phyloP scores from a whole-genome alignment of 2,888 invertebrate genomes.

The Prosapia bicincta region DNA sequence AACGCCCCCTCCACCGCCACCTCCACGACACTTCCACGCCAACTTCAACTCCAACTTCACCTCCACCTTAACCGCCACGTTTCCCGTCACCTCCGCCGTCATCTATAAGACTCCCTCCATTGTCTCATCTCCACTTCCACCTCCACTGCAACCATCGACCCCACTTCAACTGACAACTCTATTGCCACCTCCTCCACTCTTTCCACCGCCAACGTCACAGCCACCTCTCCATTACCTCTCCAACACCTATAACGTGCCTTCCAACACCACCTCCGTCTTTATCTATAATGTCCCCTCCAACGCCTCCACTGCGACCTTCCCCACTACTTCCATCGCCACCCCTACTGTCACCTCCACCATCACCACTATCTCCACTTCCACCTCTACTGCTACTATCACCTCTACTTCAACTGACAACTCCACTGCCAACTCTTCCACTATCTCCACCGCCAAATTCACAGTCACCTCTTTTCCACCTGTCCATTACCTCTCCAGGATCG shows the following conservation, averaged over 20 bases:
- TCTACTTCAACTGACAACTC: background rate
- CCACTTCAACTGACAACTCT: too few species aligned
- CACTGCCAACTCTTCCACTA: background rate
- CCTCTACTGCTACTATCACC: background rate
- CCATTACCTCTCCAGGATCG: background rate
- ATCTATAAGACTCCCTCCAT: too few species aligned
- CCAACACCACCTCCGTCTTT: background rate
- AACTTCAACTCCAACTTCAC: too few species aligned
- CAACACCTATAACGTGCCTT: too few species aligned
- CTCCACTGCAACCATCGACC: too few species aligned
- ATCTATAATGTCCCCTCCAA: background rate
- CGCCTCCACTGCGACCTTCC: background rate
- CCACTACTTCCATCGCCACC: background rate
- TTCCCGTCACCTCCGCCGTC: too few species aligned
- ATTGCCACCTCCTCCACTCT: background rate
- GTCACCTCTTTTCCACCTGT: background rate
- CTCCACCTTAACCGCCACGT: too few species aligned
- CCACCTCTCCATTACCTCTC: background rate
- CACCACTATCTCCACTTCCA: background rate
- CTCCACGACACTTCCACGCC: too few species aligned
- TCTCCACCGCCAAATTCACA: conserved; percentile 4
- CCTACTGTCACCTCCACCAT: background rate
- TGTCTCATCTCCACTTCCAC: too few species aligned
- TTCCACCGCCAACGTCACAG: background rate
- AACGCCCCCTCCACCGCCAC: too few species aligned